Evolutionary conservation across 2,888 invertebrate species (phyloP).

Genomic region (Trichopoda pennipes): DNA sequence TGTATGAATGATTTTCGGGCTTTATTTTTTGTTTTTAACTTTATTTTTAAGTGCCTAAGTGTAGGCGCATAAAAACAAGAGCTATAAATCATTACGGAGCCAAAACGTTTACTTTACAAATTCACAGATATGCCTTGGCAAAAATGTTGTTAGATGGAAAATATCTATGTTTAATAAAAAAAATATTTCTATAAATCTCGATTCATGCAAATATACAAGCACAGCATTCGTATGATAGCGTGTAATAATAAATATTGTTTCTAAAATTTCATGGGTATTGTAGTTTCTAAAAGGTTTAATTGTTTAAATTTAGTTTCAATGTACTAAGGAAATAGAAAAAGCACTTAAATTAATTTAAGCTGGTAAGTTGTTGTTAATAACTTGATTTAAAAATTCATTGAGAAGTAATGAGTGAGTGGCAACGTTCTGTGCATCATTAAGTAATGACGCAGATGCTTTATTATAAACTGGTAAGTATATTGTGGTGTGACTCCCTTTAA

Average conservation of each 20-base stretch:
- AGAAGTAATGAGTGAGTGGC: too few species aligned
- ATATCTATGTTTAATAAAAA: slow-evolving; percentile 5
- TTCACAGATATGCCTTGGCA: not conserved
- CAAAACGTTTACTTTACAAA: slow-evolving; percentile 44
- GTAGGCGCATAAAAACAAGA: slow-evolving; percentile 58
- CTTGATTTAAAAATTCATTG: too few species aligned
- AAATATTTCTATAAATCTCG: not conserved
- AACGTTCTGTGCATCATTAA: too few species aligned
- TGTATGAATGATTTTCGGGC: slow-evolving; percentile 11
- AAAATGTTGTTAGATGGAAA: slow-evolving; percentile 2
- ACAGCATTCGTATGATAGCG: not conserved
- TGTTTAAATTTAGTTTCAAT: slow-evolving; percentile 39
- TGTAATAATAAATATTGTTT: not conserved
- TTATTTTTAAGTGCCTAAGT: slow-evolving; percentile 60
- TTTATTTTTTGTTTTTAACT: slow-evolving; percentile 20
- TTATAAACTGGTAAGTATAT: too few species aligned
- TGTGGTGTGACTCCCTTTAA: too few species aligned
- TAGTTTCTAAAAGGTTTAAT: slow-evolving; percentile 20
- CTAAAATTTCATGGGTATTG: slow-evolving; percentile 2
- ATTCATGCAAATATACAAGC: not conserved
- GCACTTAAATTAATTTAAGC: slow-evolving; percentile 2
- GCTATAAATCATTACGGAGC: slow-evolving; percentile 55
- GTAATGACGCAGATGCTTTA: too few species aligned
- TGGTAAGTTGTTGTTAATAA: too few species aligned
- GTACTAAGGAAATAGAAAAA: slow-evolving; percentile 27